These are phyloP conservation scores for Callaeas wilsoni DNA, from an alignment of 2,113 vertebrate species.

Conservation along the genomic window DNA sequence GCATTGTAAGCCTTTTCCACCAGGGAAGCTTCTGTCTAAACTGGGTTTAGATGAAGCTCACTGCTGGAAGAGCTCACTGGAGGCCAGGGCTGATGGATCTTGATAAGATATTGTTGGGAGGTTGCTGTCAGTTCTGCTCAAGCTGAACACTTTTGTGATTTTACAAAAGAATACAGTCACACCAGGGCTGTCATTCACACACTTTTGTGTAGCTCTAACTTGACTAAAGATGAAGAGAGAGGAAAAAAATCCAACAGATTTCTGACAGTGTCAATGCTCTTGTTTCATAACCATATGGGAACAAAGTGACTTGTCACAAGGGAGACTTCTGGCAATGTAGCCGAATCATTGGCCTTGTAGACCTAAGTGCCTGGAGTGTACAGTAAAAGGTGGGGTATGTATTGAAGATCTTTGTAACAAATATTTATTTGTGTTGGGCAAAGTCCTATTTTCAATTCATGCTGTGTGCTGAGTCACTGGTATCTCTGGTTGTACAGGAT, in stretches of 20 bases:
- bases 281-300: slow-evolving; percentile 2
- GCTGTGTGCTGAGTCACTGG: not conserved
- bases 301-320: not conserved
- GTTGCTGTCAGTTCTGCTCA: not conserved
- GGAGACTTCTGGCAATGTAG: not conserved
- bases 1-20: not conserved
- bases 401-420: not conserved
- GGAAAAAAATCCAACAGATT: not conserved
- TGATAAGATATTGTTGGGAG: not conserved
- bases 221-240: not conserved
- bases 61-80: not conserved
- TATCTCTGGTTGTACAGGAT: not conserved
- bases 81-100: not conserved
- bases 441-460: not conserved
- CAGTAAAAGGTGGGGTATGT: not conserved
- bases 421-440: not conserved
- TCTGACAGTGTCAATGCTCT: not conserved
- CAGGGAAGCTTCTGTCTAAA: not conserved
- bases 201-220: not conserved
- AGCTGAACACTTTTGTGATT: not conserved
- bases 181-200: not conserved
- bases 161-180: not conserved
- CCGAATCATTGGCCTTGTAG: not conserved
- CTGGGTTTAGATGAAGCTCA: not conserved
- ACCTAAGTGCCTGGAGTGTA: not conserved